Base-by-base conservation (phyloP, 2,113 vertebrate species). In the Sporophila hypoxantha region DNA sequence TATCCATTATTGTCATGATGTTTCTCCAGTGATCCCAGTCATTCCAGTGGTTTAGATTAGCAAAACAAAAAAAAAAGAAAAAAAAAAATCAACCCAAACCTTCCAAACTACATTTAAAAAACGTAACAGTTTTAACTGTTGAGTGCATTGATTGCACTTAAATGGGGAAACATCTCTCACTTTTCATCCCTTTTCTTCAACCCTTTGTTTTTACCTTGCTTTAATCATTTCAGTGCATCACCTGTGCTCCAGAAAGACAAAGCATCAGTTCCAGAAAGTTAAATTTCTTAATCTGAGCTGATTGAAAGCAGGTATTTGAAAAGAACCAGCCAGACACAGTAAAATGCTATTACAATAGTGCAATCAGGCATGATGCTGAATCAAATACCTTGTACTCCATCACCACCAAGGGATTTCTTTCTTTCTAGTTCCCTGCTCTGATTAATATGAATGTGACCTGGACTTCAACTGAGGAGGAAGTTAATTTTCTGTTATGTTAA, bases 341-440 rank as follows among this genome's bases (percentile, higher is more conserved):
- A 73, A 95, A 93, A 89, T 77, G 64, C n/a, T 82, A 66, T 90
- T 70, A 91, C 27, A 80, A 22, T 71, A 87, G 80, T 1, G 4
- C 82, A 85, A 62, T 85, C 85, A 86, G 94, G 90, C 49, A 4
- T 59, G 61, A 76, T 78, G 57, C 30, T 96, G 39, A 93, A 84
- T 81, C 73, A 88, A 81, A 85, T 62, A 76, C 34, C 74, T 91
- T 79, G 32, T 30, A 55, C 62, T 90, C 34, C 37, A 85, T 44
- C 46, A 81, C 65, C 85, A 62, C 66, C 73, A 49, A 88, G 87
- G 82, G 87, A 74, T 80, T 93, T 80, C 57, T 80, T 92, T 77
- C 30, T 57, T 87, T 91, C 62, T 83, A 20, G 21, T 78, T 92
- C 53, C 37, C 73, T 76, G 42, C 46, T 89, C 29, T 30, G 6